A percentile compares a stretch with the other conserved stretches of the same genome.
Evolutionary conservation across 2,888 invertebrate species (phyloP).

Genomic region (Hyposoter dolosus): DNA sequence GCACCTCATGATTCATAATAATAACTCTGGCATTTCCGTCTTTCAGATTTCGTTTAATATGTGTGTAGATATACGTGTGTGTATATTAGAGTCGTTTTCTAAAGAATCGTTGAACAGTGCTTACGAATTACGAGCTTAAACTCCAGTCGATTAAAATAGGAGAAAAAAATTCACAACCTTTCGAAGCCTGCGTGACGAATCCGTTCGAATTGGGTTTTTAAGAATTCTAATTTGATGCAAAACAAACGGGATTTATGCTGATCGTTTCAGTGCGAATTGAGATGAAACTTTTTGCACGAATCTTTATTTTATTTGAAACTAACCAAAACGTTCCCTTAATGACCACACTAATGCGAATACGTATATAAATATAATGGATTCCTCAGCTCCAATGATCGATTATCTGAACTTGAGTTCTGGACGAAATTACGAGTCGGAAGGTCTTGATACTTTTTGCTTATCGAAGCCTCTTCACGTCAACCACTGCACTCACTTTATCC

Average conservation of each 20-base stretch:
- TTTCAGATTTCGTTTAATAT: not conserved
- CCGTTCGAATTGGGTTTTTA: not conserved
- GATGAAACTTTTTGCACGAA: not conserved
- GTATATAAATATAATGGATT: not conserved
- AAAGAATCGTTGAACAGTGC: not conserved
- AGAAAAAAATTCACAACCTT: not conserved
- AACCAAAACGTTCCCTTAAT: not conserved
- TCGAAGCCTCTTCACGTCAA: not conserved
- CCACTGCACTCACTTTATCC: not conserved
- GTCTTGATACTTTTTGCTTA: not conserved
- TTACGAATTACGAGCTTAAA: not conserved
- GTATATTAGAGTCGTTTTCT: not conserved
- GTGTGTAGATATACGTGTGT: not conserved
- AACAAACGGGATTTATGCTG: not conserved
- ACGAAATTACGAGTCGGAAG: not conserved
- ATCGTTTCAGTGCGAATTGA: not conserved
- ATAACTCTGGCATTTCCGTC: not conserved
- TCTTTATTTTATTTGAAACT: not conserved
- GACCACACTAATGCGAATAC: not conserved
- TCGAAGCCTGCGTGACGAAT: not conserved
- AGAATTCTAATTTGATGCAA: not conserved
- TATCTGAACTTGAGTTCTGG: not conserved
- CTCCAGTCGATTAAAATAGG: not conserved
- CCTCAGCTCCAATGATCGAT: not conserved
- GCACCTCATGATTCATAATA: conserved; percentile 2